These are phyloP conservation scores for Rachycentron canadum DNA, from an alignment of 2,797 vertebrate species.

Conservation along the genomic window DNA sequence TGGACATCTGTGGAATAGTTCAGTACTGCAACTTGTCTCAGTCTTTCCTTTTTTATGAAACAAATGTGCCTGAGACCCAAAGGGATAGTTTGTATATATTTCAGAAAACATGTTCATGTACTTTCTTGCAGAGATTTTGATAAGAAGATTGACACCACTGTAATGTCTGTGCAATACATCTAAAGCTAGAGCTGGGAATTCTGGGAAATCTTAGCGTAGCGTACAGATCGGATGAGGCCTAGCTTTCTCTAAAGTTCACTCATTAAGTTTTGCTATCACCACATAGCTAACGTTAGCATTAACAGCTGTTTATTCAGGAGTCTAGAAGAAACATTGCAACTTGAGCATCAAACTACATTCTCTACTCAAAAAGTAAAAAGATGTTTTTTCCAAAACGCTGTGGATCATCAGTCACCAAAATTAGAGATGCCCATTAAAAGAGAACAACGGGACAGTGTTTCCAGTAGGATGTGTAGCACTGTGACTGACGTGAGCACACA, in stretches of 20 bases:
- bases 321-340: no score
- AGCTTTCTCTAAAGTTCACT: background rate
- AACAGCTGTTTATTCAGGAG: no score
- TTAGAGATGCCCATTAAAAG: no score
- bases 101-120: background rate
- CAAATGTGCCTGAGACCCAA: background rate
- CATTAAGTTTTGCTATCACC: background rate
- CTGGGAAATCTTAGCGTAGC: background rate
- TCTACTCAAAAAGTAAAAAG: background rate
- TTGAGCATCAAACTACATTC: no score
- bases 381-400: no score
- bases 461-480: background rate
- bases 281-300: no score
- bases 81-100: background rate
- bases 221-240: background rate
- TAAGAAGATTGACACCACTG: background rate
- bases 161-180: background rate
- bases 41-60: conserved; percentile 2
- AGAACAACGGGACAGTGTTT: background rate
- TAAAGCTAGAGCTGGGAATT: background rate
- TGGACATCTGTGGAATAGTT: conserved; percentile 9
- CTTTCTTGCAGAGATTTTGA: background rate
- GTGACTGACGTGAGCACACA: background rate
- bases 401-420: no score
- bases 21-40: conserved; percentile 9